phyloP scores from a whole-genome alignment of 2,113 vertebrate species.

The Leuciscus idus region DNA sequence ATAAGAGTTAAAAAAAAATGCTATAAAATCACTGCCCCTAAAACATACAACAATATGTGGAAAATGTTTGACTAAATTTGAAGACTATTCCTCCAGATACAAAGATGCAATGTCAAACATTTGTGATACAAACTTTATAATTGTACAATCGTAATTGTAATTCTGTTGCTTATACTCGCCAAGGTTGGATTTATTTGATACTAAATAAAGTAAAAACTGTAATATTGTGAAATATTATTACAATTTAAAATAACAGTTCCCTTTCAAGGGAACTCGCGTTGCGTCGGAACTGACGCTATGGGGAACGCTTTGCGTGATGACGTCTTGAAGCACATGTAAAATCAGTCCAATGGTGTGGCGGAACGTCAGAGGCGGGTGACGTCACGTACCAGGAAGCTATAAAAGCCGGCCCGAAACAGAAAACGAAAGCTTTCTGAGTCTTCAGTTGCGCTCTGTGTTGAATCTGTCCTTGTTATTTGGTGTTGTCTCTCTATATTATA shows the following conservation, averaged over 20 bases:
- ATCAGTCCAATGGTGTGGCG: too few relatives aligned
- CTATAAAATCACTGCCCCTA: not conserved
- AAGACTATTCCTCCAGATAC: not conserved
- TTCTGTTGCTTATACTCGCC: not conserved
- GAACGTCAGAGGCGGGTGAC: too few relatives aligned
- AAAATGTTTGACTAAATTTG: not conserved
- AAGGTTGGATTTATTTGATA: not conserved
- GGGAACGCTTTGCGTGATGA: too few relatives aligned
- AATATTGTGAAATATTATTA: not conserved
- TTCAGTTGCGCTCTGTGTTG: too few relatives aligned
- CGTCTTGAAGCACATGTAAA: too few relatives aligned
- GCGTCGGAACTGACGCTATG: too few relatives aligned
- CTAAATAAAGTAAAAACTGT: not conserved
- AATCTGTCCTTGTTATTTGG: too few relatives aligned
- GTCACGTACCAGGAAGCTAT: too few relatives aligned
- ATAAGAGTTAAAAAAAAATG: constrained; percentile 4
- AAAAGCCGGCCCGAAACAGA: too few relatives aligned
- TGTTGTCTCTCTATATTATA: too few relatives aligned
- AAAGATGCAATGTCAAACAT: not conserved
- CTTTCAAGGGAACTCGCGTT: too few relatives aligned
- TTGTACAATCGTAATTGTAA: not conserved
- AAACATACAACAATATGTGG: constrained; percentile 37
- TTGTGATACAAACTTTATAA: not conserved
- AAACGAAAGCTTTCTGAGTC: too few relatives aligned
- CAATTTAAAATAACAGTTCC: not conserved